These are phyloP conservation scores for Trissolcus japonicus DNA, from an alignment of 2,888 invertebrate species.

Conservation along the genomic window DNA sequence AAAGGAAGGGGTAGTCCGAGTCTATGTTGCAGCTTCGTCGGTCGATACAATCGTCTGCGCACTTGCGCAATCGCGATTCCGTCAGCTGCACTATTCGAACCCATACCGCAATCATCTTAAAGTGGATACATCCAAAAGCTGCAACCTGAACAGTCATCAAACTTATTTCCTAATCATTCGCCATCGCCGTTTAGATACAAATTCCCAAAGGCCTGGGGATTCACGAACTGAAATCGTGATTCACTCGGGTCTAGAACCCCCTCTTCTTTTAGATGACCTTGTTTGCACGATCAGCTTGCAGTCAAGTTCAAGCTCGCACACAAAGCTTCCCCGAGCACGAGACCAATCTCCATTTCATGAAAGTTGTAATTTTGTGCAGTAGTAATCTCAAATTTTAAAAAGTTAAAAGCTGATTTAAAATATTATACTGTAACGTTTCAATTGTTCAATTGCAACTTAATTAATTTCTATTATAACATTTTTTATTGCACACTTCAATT, in stretches of 20 bases:
- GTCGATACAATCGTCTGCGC: slow-evolving; percentile 76
- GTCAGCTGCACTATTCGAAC: slow-evolving; percentile 76
- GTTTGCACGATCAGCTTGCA: slow-evolving; percentile 52
- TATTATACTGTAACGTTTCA: too few species aligned
- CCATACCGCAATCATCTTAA: slow-evolving; percentile 69
- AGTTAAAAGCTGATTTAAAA: too few species aligned
- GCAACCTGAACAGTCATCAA: not conserved
- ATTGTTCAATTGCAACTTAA: too few species aligned
- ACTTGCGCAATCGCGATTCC: slow-evolving; percentile 69
- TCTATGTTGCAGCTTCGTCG: slow-evolving; percentile 71
- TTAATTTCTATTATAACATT: too few species aligned
- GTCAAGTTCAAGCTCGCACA: not conserved
- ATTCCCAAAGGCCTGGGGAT: not conserved
- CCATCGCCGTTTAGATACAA: not conserved
- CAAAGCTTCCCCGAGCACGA: too few species aligned
- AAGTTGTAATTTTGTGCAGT: not conserved
- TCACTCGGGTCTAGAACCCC: slow-evolving; percentile 4
- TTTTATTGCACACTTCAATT: too few species aligned
- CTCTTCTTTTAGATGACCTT: slow-evolving; percentile 47
- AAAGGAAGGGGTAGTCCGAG: slow-evolving; percentile 71
- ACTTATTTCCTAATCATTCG: not conserved
- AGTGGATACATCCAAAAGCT: slow-evolving; percentile 69
- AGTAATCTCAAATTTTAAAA: too few species aligned
- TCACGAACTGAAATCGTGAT: not conserved
- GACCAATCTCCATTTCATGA: not conserved